Evolutionary conservation across 2,888 invertebrate genomes (phyloP).

Genomic region (Napeogenes sylphis): DNA sequence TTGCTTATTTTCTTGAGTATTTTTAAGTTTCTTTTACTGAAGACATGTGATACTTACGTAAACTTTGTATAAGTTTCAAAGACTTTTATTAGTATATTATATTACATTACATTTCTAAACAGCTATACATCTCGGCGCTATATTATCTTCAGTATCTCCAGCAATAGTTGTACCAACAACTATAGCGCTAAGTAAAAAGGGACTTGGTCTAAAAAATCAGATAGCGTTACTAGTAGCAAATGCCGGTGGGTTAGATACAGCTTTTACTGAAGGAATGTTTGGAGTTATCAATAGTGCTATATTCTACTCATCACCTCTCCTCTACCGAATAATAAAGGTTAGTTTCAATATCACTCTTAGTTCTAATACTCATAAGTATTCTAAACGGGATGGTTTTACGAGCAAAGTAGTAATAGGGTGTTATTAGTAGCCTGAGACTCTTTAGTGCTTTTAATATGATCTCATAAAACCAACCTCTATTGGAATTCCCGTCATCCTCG

Average conservation of each 20-base stretch:
- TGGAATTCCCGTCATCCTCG: constrained; percentile 16
- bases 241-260: constrained; percentile 95
- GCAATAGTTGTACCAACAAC: constrained; percentile 96
- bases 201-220: constrained; percentile 93
- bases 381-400: constrained; percentile 16
- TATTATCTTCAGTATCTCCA: constrained; percentile 95
- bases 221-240: constrained; percentile 96
- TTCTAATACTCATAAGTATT: constrained; percentile 23
- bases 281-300: constrained; percentile 93
- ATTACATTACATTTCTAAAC: constrained; percentile 8
- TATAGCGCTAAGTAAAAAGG: constrained; percentile 85
- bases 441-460: constrained; percentile 15
- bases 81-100: neutral
- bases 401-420: constrained; percentile 12
- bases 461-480: constrained; percentile 16
- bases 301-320: constrained; percentile 84
- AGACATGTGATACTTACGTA: neutral
- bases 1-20: neutral
- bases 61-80: neutral
- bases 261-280: constrained; percentile 94
- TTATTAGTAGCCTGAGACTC: constrained; percentile 20
- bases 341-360: constrained; percentile 17
- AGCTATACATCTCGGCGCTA: constrained; percentile 88
- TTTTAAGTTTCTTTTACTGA: neutral
- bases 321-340: constrained; percentile 73